Evolutionary conservation across 1,140 invertebrate species (phyloP), one percentile per base, ranked within the genome.

Genomic region (Drosophila funebris): DNA sequence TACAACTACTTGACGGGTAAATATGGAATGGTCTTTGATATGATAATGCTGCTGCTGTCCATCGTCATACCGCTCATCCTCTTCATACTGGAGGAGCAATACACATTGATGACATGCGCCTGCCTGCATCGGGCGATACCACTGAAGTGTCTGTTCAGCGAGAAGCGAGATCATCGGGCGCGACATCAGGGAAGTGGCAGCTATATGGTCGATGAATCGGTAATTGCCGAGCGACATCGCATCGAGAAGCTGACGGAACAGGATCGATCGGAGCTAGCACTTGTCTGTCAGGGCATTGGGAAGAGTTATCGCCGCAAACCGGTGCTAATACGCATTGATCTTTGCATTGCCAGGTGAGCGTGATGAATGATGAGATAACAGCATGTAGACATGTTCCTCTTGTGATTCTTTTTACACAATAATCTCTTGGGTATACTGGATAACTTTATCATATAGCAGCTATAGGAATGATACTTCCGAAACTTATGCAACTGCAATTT

Each of bases 291-390:
- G 8, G 33, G 20, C 3, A 0, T 87, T 4, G 41, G 48, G 18
- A 58, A 53, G 4, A n/a, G 9, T 0, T 44, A 29, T 44, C 3
- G 53, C 6, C 48, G 41, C 0, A 39, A 11, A 0, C 0, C 18
- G 0, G 24, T 89, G 5, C 27, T 87, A 0, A 37, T 48, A 1
- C 58, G 69, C 11, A 7, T 89, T 9, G 69, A 84, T 50, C 24
- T 87, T 1, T 50, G 31, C 7, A 36, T 87, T 8, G 31, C 13
- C 9, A 78, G 67, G 82, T 87, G 9, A 56, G 9, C 6, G 24
- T 27, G 3, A 1, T n/a, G n/a, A n/a, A n/a, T n/a, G n/a, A n/a
- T n/a, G n/a, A n/a, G n/a, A n/a, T n/a, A n/a, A n/a, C n/a, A n/a
- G n/a, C n/a, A n/a, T n/a, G n/a, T n/a, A n/a, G n/a, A n/a, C n/a